Conservation (phyloP, 2,888 invertebrate species). For the Andricus curvator region DNA sequence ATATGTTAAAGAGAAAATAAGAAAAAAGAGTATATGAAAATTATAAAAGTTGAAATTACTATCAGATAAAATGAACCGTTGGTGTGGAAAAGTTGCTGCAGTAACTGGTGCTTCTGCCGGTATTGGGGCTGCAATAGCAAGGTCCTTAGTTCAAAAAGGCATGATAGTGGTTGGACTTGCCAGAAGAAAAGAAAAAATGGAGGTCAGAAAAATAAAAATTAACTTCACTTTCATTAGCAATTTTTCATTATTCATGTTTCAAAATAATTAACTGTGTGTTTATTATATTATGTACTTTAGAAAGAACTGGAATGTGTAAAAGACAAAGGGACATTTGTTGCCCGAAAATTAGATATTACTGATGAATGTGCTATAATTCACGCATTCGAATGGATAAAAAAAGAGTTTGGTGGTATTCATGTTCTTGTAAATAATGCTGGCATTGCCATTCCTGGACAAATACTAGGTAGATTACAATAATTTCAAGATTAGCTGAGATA, state of each 20-base stretch:
- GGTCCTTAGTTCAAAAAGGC: constrained; percentile 78
- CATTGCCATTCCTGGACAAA: constrained; percentile 49
- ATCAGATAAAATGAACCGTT: constrained; percentile 79
- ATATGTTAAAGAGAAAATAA: not conserved
- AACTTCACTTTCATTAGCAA: too few species aligned
- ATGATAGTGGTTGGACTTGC: constrained; percentile 81
- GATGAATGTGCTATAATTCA: constrained; percentile 70
- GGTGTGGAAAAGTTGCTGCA: constrained; percentile 82
- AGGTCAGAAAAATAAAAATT: constrained; percentile 59
- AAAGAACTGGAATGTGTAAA: constrained; percentile 3
- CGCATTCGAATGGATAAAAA: constrained; percentile 69
- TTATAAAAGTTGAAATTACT: not conserved
- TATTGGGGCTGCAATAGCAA: constrained; percentile 80
- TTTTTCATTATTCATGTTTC: not conserved
- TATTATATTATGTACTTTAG: not conserved
- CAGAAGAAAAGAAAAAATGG: constrained; percentile 78
- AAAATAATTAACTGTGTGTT: not conserved
- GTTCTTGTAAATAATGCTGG: constrained; percentile 77
- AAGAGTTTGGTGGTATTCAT: constrained; percentile 71
- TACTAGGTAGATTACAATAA: constrained; percentile 58
- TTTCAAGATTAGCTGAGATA: not conserved
- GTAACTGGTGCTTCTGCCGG: constrained; percentile 84
- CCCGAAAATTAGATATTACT: constrained; percentile 71
- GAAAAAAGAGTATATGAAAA: not conserved
- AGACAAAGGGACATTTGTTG: constrained; percentile 3